Conservation (phyloP, 2,888 invertebrate genomes). For the Oeneis ivallda region DNA sequence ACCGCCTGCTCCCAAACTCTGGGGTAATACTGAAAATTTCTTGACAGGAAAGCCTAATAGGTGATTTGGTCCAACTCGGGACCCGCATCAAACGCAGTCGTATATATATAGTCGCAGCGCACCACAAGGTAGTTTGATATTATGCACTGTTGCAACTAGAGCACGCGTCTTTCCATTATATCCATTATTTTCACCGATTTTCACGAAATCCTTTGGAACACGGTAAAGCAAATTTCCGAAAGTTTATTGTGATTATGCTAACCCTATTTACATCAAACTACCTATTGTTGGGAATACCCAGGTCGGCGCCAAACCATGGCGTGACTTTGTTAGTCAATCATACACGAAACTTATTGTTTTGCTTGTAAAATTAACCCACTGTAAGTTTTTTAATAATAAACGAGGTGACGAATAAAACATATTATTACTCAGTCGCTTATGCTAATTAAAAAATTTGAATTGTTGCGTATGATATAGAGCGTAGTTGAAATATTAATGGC, state of each 20-base stretch:
- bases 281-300: slow-evolving; percentile 43
- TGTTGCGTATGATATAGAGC: slow-evolving; percentile 3
- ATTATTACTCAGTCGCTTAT: slow-evolving; percentile 18
- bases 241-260: slow-evolving; percentile 17
- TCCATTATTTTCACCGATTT: neutral
- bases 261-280: slow-evolving; percentile 19
- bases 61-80: no score
- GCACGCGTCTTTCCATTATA: neutral
- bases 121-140: no score
- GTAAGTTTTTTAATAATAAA: slow-evolving; percentile 31
- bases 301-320: slow-evolving; percentile 51
- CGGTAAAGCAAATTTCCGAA: slow-evolving; percentile 9
- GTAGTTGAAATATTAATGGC: neutral
- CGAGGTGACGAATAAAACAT: slow-evolving; percentile 34
- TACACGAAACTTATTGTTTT: slow-evolving; percentile 62
- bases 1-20: no score
- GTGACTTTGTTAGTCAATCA: slow-evolving; percentile 59
- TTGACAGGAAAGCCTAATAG: no score
- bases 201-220: neutral
- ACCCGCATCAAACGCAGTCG: no score
- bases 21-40: no score
- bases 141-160: no score
- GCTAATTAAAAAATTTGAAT: slow-evolving; percentile 11
- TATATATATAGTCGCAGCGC: no score
- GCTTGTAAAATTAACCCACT: slow-evolving; percentile 55